Base-by-base conservation (phyloP, 1,140 invertebrate species). In the Lamellibrachia luymesi region DNA sequence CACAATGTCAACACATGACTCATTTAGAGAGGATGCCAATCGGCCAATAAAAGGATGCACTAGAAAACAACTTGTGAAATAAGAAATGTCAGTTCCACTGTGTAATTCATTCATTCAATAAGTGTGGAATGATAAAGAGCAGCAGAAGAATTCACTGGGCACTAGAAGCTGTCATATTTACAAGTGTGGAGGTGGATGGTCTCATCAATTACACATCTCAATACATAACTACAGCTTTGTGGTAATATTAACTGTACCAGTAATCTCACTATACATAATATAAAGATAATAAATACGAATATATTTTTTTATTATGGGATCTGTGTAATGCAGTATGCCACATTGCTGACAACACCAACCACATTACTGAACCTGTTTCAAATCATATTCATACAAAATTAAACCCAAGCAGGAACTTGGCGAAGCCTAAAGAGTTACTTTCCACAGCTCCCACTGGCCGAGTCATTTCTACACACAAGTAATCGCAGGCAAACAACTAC, bases 1-100 rank as follows among this genome's bases (percentile, higher is more conserved):
- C 64, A 80, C 13, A 80, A 80, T 80, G 64, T 80, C 64, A 80
- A 80, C 64, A 80, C 64, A 22, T 22, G 25, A 80, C 64, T 80
- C 64, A 22, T 17, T 80, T 8, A 80, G 64, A 80, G 64, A 6
- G 64, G 64, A 80, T 80, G 64, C 17, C 13, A 80, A 80, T 80
- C 64, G 13, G 64, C 64, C 64, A 80, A 10, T 38, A 38, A 38
- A 38, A 38, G 25, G 64, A 10, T 22, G 64, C 64, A 80, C 64
- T 80, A 80, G 13, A 80, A 10, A 17, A 80, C 52, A 22, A 22
- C 64, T 22, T 80, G 64, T 22, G 17, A 80, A 80, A 80, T 80
- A 80, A 80, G 64, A 80, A 80, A 80, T 80, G 64, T 80, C 64
- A 80, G 64, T 80, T 80, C 64, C 64, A 80, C 64, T 80, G 64